Base-by-base conservation (phyloP, 2,888 invertebrate genomes). In the Habrosyne pyritoides region DNA sequence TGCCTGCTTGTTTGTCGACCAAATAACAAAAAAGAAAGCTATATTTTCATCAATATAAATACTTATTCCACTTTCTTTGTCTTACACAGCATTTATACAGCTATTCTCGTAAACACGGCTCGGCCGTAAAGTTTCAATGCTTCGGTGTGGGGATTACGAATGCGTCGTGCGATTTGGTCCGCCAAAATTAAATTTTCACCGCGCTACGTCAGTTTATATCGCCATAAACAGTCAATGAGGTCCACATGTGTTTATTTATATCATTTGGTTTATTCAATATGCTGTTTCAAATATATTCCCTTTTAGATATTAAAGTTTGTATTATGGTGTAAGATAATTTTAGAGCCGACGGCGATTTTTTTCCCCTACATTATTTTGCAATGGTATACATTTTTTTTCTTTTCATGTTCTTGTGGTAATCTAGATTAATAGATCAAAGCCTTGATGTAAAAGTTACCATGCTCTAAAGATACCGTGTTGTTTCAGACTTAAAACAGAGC, bases 211-310 rank as follows among this genome's bases (percentile, higher is more conserved):
- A n/a, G n/a, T 14, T 68, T 59, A 61, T 53, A 56, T 42, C 59
- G 0, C 66, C 61, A 48, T 68, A 66, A 69, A 66, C 54, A 30
- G 26, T 12, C 30, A 48, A 52, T 55, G 36, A 55, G 60, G 52
- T 55, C 54, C 51, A 52, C 57, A 51, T 47, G 54, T 18, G 49
- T 63, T 61, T 61, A 65, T 60, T 57, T 66, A 33, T 33, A n/a
- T 33, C n/a, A 5, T n/a, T 12, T 8, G n/a, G 33, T 33, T 33
- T n/a, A 33, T 33, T 1, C 8, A 6, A 6, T 12, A 30, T 12
- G 30, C n/a, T n/a, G n/a, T 33, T 33, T 3, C n/a, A 33, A 5
- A 33, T 2, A n/a, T 33, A 30, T 12, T 30, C n/a, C 5, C 6
- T 1, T n/a, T 33, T 33, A 33, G 33, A 33, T n/a, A n/a, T 33